Percentiles rank a stretch among this genome's conserved stretches.
Conservation (phyloP, 2,797 vertebrate genomes). For the Steatocranus sp. region DNA sequence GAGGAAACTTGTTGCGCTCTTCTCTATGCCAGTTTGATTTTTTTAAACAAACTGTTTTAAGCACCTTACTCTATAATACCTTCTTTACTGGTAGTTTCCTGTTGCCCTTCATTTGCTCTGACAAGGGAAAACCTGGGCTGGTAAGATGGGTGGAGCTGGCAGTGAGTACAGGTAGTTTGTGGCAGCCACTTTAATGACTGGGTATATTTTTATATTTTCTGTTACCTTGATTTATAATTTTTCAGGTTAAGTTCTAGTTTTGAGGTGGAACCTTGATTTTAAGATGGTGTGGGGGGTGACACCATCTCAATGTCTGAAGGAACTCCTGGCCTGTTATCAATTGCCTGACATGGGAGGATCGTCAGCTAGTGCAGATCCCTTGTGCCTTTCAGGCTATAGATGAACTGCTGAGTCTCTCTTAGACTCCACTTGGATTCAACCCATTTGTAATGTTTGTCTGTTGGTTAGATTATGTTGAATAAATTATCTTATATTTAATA, state of each 20-base stretch:
- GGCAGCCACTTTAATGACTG: neutral
- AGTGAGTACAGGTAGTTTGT: neutral
- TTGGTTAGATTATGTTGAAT: neutral
- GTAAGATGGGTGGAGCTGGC: neutral
- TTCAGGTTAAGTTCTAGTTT: neutral
- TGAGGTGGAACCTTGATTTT: neutral
- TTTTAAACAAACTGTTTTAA: neutral
- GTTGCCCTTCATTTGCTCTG: neutral
- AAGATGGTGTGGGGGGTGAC: neutral
- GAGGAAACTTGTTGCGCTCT: neutral
- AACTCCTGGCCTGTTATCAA: neutral
- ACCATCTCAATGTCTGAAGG: neutral
- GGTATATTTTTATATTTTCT: neutral
- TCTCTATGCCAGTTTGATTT: neutral
- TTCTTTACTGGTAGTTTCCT: neutral
- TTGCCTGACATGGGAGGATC: neutral
- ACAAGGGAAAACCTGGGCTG: neutral
- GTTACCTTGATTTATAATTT: neutral
- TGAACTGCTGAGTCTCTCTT: neutral
- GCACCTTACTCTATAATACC: neutral
- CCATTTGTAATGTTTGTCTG: neutral
- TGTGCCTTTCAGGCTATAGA: neutral
- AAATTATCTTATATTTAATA: neutral
- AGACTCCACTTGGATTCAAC: neutral
- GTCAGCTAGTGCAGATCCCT: neutral